Evolutionary conservation across 2,113 vertebrate genomes (phyloP), one percentile per base, ranked within the genome.

Genomic region (Vidua chalybeata): DNA sequence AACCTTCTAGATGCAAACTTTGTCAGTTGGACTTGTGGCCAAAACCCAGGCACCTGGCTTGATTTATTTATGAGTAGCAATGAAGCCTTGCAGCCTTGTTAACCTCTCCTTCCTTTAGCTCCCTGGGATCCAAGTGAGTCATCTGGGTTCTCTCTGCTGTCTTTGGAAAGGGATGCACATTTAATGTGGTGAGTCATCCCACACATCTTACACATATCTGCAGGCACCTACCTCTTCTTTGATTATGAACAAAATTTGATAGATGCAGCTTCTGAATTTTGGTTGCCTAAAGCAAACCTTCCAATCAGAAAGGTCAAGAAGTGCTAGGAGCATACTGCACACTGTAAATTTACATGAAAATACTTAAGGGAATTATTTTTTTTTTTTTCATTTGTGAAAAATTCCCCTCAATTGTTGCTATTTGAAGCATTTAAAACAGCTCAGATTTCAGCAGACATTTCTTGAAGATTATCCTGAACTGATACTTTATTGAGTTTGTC

Each of bases 121-220:
- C 2, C 46, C 72, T 84, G 61, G 11, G 81, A 94, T 67, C 51
- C 76, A n/a, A 95, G 45, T 92, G 95, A 93, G 73, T 96, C 91
- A 92, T 68, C 80, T 22, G 45, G 52, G 48, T 37, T 87, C 64
- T 76, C 63, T 74, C 90, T 59, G 83, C 61, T 84, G 68, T 28
- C 76, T 85, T n/a, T n/a, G 68, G 37, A 84, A 95, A 90, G 68
- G 48, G 73, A 55, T 33, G 76, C 48, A 71, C 76, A 45, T 77
- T 87, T 67, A 87, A 72, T 28, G 13, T 0, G 4, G 41, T 93
- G 89, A 95, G 55, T 94, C 93, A 97, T 49, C 48, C 80, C 59
- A 51, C 66, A 35, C 31, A 66, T 54, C 12, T 85, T 49, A 73
- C 75, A 90, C 54, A 11, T 62, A 92, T 66, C 95, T 93, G 80